Conservation (phyloP, 23 tunicate species). For the Ascidia mentula region DNA sequence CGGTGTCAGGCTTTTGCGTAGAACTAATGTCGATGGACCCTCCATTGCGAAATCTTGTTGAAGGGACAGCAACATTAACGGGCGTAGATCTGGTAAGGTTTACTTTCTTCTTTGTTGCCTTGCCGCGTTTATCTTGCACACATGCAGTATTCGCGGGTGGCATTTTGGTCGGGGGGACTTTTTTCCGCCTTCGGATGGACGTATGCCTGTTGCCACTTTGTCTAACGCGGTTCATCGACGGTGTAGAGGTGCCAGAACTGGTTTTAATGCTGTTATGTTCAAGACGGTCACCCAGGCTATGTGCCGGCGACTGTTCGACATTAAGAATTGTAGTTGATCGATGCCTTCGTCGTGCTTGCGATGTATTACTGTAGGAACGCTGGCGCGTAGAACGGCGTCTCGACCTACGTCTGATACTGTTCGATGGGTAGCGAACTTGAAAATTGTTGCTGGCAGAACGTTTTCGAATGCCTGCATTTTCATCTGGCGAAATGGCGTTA, state of each 20-base stretch:
- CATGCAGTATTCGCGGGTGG: not conserved
- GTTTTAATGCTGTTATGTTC: not conserved
- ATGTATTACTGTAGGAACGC: not conserved
- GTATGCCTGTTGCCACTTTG: not conserved
- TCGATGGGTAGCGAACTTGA: conserved; percentile 6
- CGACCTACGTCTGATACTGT: not conserved
- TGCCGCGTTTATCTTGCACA: too few relatives aligned
- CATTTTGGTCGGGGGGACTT: not conserved
- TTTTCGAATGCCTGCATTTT: not conserved
- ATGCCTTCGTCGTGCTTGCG: not conserved
- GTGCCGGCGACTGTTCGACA: not conserved
- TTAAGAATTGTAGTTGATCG: not conserved
- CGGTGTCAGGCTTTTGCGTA: not conserved
- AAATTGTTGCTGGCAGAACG: not conserved
- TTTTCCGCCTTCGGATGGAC: not conserved
- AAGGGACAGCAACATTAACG: not conserved
- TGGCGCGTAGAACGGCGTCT: conserved; percentile 3
- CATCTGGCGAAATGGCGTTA: not conserved
- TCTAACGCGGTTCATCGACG: not conserved
- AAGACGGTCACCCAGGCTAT: not conserved
- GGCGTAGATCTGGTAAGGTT: not conserved
- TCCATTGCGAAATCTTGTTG: not conserved
- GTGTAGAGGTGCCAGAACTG: not conserved
- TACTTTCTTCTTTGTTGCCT: not conserved
- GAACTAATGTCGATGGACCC: not conserved